phyloP scores from a whole-genome alignment of 37 sponge, comb jelly and placozoan genomes.

The Geodia barretti region DNA sequence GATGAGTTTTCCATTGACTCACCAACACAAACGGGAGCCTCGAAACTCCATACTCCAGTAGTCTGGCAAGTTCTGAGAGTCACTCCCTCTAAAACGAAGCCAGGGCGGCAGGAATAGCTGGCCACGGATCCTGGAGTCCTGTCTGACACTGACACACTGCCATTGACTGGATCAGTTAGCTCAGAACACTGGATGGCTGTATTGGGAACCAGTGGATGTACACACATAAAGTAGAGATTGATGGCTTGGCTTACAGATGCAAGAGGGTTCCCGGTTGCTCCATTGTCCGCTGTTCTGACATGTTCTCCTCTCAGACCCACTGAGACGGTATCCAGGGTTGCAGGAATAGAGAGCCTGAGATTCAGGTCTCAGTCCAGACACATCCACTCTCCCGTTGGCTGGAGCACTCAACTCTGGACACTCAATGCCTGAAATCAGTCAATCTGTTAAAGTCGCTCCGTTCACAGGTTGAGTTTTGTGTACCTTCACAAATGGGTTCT shows the following conservation, averaged over 20 bases:
- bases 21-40: background rate
- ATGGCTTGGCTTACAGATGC: too few species aligned
- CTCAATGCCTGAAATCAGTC: background rate
- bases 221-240: too few species aligned
- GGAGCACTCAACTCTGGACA: slow-evolving; percentile 22
- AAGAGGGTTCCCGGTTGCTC: slow-evolving; percentile 20
- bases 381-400: slow-evolving; percentile 23
- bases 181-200: slow-evolving; percentile 43
- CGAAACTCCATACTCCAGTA: slow-evolving; percentile 44
- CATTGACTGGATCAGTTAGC: slow-evolving; percentile 55
- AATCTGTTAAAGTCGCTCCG: too few species aligned
- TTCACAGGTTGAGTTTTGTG: too few species aligned
- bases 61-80: slow-evolving; percentile 21
- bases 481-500: slow-evolving; percentile 44
- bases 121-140: slow-evolving; percentile 22
- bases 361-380: background rate
- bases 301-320: slow-evolving; percentile 17
- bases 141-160: slow-evolving; percentile 9
- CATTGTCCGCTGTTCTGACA: slow-evolving; percentile 31
- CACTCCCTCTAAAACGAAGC: slow-evolving; percentile 42
- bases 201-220: too few species aligned
- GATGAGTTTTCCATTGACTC: too few species aligned
- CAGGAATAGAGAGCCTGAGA: slow-evolving; percentile 46
- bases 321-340: slow-evolving; percentile 20
- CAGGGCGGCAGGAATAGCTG: slow-evolving; percentile 48